Percentiles rank a stretch among this genome's conserved stretches.
Conservation (phyloP, 2,797 vertebrate genomes). For the Tarsius wallacei region DNA sequence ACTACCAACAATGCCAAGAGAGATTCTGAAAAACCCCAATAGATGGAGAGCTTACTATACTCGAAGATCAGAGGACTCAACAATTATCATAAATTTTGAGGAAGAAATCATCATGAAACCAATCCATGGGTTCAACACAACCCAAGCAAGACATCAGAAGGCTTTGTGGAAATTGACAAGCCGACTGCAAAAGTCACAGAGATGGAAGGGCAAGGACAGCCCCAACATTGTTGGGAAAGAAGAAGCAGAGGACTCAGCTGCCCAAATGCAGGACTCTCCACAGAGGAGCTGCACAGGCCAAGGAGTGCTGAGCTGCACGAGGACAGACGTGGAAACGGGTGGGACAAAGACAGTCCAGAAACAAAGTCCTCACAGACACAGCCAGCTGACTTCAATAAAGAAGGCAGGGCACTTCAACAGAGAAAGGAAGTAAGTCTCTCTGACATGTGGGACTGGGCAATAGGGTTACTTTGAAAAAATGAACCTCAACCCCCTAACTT, state of each 20-base stretch:
- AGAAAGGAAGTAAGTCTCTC: not conserved
- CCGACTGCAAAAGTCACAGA: not conserved
- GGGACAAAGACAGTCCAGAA: not conserved
- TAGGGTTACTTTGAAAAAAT: not conserved
- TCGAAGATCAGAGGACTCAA: not conserved
- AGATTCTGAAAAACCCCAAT: not conserved
- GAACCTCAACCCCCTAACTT: not conserved
- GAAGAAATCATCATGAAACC: not conserved
- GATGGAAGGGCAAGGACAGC: not conserved
- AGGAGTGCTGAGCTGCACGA: rapidly evolving
- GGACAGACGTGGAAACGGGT: rapidly evolving
- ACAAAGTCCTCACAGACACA: rapidly evolving
- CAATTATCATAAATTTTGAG: not conserved
- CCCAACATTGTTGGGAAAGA: not conserved
- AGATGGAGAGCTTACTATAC: not conserved
- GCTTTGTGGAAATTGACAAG: not conserved
- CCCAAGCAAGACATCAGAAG: not conserved
- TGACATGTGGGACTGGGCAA: not conserved
- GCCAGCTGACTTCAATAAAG: not conserved
- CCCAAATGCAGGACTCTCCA: not conserved
- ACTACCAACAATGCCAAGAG: not conserved
- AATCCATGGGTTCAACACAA: not conserved
- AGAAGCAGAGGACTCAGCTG: not conserved
- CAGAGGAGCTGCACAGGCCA: rapidly evolving
- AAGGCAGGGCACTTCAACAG: not conserved